Evolutionary conservation across 2,797 vertebrate genomes (phyloP).

Genomic region (Melanotaenia boesemani): DNA sequence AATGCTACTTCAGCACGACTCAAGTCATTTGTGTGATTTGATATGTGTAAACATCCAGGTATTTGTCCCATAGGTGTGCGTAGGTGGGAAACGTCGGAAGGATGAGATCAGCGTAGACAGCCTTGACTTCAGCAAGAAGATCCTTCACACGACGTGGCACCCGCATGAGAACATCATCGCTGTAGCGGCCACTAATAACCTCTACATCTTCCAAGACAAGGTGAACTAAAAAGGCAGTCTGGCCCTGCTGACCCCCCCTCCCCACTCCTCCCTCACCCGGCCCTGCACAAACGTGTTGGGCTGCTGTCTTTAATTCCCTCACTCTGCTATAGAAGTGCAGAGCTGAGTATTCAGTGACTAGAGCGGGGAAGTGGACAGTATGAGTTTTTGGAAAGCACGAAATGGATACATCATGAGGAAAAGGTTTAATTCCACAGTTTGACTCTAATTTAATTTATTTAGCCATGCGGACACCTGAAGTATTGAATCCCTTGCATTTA

Average conservation of each 20-base stretch:
- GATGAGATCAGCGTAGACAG: constrained; percentile 99
- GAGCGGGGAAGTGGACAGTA: constrained; percentile 17
- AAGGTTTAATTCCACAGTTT: constrained; percentile 58
- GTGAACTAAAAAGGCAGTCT: constrained; percentile 89
- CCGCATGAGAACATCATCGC: constrained; percentile 99
- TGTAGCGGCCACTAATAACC: constrained; percentile 99
- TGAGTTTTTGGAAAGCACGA: constrained; percentile 20
- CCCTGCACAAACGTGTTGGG: constrained; percentile 9
- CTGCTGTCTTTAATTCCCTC: constrained; percentile 37
- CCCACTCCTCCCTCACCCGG: background rate
- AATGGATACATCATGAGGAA: constrained; percentile 38
- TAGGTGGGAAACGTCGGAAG: constrained; percentile 96
- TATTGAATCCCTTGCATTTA: constrained; percentile 58
- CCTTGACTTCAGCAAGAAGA: constrained; percentile 99
- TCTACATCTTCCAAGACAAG: constrained; percentile 99
- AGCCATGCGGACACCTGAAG: constrained; percentile 63
- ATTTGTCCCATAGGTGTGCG: constrained; percentile 86
- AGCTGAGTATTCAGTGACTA: constrained; percentile 52
- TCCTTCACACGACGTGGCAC: constrained; percentile 99
- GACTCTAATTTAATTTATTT: constrained; percentile 81
- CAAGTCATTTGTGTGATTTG: background rate
- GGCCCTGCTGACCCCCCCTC: constrained; percentile 49
- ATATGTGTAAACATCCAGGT: background rate
- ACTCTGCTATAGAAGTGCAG: constrained; percentile 39
- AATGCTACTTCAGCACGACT: background rate